Base-by-base conservation (phyloP, 2,797 vertebrate species). In the Toxotes lorentzi region DNA sequence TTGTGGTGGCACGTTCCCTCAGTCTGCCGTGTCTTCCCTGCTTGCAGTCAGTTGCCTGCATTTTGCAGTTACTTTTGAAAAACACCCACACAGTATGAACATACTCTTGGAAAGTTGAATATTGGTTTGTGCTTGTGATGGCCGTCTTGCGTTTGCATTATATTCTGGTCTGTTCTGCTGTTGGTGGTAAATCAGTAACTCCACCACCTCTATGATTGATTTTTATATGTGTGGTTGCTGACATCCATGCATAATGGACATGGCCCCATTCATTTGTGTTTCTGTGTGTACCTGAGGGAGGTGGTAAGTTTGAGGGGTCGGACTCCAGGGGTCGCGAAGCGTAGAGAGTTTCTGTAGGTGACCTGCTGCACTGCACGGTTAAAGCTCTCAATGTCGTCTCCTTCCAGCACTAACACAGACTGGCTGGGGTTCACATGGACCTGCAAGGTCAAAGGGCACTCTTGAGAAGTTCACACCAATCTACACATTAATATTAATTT, bases 391-490 rank as follows among this genome's bases (percentile, higher is more conserved):
- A 99, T 97, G 86, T 99, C 98, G 0, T 99, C 98, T 59, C 98
- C 98, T 89, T 99, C 98, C 95, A 99, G 91, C 63, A 97, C 96
- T 76, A 99, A 93, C 86, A 98, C 96, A 2, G 98, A 99, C 95
- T 99, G 98, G 85, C 98, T 98, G 57, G 98, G 98, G 87, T 99
- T 99, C 86, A 99, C 97, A 0, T 99, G 98, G 60, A 99, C 98
- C 98, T 99, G 92, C 6, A 72, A 69, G 35, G 89, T 80, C 61
- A 78, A 56, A 79, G 30, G 24, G 66, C 30, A 73, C 32, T 12
- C 14, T 41, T 62, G 0, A 45, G 65, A 53, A 38, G 4, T 41
- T 68, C 10, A 58, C 5, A 57, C 32, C 19, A 1, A 23, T 57
- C 21, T 6, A 30, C 13, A 48, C 7, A 11, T 32, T 76, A 2